Evolutionary conservation across 2,113 vertebrate species (phyloP), one percentile per base, ranked within the genome.

Genomic region (human): DNA sequence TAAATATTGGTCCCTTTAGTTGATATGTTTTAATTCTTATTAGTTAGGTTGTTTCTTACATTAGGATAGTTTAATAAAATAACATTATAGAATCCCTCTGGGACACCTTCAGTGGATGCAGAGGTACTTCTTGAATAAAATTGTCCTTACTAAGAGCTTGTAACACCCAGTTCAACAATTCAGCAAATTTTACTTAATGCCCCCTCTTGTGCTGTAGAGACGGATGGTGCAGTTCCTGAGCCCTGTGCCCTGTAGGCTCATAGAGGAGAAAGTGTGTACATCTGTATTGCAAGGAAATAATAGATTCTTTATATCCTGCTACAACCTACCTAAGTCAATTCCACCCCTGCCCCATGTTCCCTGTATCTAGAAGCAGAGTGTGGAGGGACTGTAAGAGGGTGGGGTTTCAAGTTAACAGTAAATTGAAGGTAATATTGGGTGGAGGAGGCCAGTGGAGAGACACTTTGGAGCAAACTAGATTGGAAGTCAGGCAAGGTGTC

Each of bases 401-500:
- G 87, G 64, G 35, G 40, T 85, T 66, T 93, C 87, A 73, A 87
- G 75, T 94, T 79, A 96, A 94, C 76, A 93, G 89, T 76, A 68
- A 57, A 79, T 14, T 73, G 52, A 79, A 43, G 72, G 72, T 48
- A 66, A 14, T 86, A 32, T 14, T 89, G 98, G 95, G 97, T 48
- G 96, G 96, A 95, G 95, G 35, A 35, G 20, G 64, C 25, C 6
- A 13, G 38, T n/a, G 13, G 55, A 94, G 87, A 94, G 83, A 61
- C n/a, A 83, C 27, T 68, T 48, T 82, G 95, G 87, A 81, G 70
- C 50, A 76, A 91, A 81, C 45, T 68, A 97, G 98, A 98, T 97
- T 97, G 96, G 93, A 93, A 92, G 90, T 72, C 38, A 89, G 87
- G 94, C 97, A 97, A 97, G 97, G 92, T 98, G 98, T 95, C 90